Percentiles rank a stretch among this genome's conserved stretches.
phyloP scores from a whole-genome alignment of 2,888 invertebrate species.

The Zhuqinia jingwanae region DNA sequence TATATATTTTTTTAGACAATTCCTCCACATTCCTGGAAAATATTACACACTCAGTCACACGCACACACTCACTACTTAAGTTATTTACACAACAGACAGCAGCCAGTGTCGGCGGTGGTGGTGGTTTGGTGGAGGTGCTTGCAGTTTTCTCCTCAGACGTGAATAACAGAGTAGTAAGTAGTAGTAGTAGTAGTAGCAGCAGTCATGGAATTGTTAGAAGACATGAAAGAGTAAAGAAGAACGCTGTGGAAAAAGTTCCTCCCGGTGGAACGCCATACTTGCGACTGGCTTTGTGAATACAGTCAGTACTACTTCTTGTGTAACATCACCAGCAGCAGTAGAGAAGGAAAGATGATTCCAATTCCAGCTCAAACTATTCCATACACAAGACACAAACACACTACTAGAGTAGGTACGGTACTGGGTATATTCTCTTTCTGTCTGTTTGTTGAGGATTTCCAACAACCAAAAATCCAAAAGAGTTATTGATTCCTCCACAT shows the following conservation, averaged over 20 bases:
- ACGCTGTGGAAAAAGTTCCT: constrained; percentile 59
- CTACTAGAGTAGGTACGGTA: not conserved
- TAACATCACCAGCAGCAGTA: not conserved
- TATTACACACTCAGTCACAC: no score
- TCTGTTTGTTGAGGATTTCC: no score
- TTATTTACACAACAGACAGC: no score
- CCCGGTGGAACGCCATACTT: constrained; percentile 73
- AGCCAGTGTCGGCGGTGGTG: no score
- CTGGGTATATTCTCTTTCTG: not conserved
- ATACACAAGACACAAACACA: not conserved
- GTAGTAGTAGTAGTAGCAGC: not conserved
- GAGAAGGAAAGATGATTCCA: constrained; percentile 4
- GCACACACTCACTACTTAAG: no score
- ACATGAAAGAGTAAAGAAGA: not conserved
- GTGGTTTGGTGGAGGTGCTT: no score
- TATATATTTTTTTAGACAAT: no score
- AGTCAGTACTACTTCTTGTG: constrained; percentile 18
- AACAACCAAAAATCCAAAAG: not conserved
- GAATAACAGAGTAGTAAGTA: not conserved
- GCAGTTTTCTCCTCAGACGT: no score
- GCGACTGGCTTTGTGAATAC: constrained; percentile 65
- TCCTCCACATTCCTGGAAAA: no score
- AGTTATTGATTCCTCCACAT: constrained; percentile 65
- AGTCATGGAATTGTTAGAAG: not conserved
- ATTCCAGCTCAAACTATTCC: not conserved